Evolutionary conservation across 2,113 vertebrate species (phyloP).

Genomic region (Salvelinus alpinus): DNA sequence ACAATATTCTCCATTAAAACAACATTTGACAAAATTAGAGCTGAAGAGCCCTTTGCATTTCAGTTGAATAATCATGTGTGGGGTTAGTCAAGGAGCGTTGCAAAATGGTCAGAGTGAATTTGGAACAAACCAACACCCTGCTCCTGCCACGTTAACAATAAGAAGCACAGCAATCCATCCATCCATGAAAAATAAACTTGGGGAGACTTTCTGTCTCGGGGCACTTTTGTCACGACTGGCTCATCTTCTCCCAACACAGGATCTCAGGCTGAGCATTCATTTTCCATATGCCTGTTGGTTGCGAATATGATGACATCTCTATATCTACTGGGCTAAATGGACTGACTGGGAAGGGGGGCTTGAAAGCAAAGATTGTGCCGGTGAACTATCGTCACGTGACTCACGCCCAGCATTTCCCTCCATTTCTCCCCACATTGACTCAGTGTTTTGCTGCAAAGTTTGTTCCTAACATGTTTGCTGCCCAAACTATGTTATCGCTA

Average conservation of each 20-base stretch:
- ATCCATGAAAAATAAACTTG: slow-evolving; percentile 55
- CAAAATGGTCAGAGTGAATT: slow-evolving; percentile 33
- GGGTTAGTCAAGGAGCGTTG: not conserved
- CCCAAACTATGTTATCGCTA: too few species aligned
- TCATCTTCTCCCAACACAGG: slow-evolving; percentile 54
- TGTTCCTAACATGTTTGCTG: too few species aligned
- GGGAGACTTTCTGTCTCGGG: slow-evolving; percentile 63
- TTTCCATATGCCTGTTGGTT: slow-evolving; percentile 61
- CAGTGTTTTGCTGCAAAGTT: too few species aligned
- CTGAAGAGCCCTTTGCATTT: too few species aligned
- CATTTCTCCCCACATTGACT: too few species aligned
- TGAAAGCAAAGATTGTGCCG: too few species aligned
- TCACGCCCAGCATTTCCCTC: too few species aligned
- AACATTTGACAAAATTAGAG: too few species aligned
- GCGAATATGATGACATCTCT: slow-evolving; percentile 6
- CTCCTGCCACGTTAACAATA: slow-evolving; percentile 43
- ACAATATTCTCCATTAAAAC: too few species aligned
- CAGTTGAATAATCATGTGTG: not conserved
- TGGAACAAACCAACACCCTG: slow-evolving; percentile 53
- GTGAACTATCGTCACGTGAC: too few species aligned
- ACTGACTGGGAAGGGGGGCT: too few species aligned
- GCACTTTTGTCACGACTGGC: slow-evolving; percentile 17
- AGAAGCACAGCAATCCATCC: slow-evolving; percentile 42
- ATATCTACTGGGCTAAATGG: too few species aligned
- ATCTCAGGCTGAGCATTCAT: slow-evolving; percentile 61